Evolutionary conservation across 1,140 invertebrate genomes (phyloP).

Genomic region (Trissolcus basalis): DNA sequence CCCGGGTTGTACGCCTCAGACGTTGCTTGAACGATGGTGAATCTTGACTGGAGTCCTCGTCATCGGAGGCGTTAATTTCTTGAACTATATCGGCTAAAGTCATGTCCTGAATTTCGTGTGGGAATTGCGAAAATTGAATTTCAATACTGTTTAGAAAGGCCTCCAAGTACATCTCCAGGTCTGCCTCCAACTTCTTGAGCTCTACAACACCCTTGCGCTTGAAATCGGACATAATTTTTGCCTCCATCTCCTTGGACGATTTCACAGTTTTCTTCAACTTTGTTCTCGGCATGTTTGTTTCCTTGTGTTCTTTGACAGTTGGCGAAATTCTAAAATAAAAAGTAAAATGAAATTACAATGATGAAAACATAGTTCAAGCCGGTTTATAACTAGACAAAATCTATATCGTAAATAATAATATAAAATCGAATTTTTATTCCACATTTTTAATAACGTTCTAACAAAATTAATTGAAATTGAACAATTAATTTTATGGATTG

Average conservation of each 20-base stretch:
- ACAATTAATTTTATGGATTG: too few relatives aligned
- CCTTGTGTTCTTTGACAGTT: background rate
- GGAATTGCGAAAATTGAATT: conserved; percentile 29
- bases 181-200: conserved; percentile 24
- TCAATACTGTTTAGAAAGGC: conserved; percentile 11
- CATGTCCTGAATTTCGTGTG: conserved; percentile 33
- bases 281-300: conserved; percentile 19
- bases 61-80: background rate
- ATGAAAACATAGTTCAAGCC: too few relatives aligned
- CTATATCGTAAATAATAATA: too few relatives aligned
- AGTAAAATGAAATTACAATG: background rate
- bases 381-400: too few relatives aligned
- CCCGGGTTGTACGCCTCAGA: background rate
- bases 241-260: conserved; percentile 12
- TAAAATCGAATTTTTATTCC: too few relatives aligned
- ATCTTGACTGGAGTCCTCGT: conserved; percentile 24
- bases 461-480: too few relatives aligned
- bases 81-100: conserved; percentile 7
- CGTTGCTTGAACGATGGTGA: conserved; percentile 6
- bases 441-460: too few relatives aligned
- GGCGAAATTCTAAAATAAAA: background rate
- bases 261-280: conserved; percentile 8
- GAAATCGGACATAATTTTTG: conserved; percentile 19
- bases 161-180: conserved; percentile 23
- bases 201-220: conserved; percentile 17